Conservation (phyloP, 2,797 vertebrate species). For the Antennarius maculatus region DNA sequence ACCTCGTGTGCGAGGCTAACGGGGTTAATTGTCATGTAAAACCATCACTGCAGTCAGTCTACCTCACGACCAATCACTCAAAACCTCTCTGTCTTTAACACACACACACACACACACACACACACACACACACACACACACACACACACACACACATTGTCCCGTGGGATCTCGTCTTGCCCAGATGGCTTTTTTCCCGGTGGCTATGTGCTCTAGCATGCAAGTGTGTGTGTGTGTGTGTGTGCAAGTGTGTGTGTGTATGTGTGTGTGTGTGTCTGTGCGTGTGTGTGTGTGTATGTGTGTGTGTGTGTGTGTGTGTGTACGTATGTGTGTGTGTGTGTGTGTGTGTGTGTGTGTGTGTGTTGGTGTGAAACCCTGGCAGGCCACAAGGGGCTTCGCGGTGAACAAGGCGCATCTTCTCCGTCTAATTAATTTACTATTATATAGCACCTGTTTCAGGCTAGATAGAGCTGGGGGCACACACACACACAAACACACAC, state of each 20-base stretch:
- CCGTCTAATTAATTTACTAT: constrained; percentile 99
- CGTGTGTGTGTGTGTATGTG: constrained; percentile 18
- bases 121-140: background rate
- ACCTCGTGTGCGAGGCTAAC: constrained; percentile 86
- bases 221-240: constrained; percentile 28
- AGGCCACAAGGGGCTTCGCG: constrained; percentile 88
- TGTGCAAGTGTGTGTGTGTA: constrained; percentile 25
- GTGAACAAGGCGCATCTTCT: constrained; percentile 97
- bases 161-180: constrained; percentile 87
- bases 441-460: constrained; percentile 98
- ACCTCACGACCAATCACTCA: constrained; percentile 82
- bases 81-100: background rate
- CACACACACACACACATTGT: constrained; percentile 47
- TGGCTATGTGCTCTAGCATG: constrained; percentile 34
- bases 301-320: constrained; percentile 31
- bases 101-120: constrained; percentile 41
- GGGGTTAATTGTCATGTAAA: constrained; percentile 99
- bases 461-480: constrained; percentile 89
- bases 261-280: constrained; percentile 21
- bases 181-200: constrained; percentile 96
- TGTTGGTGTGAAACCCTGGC: constrained; percentile 81
- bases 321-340: constrained; percentile 23
- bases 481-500: constrained; percentile 40
- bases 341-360: constrained; percentile 17
- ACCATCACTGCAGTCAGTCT: constrained; percentile 87